phyloP scores from a whole-genome alignment of 2,797 vertebrate species.

The Myiotriccus ornatus region DNA sequence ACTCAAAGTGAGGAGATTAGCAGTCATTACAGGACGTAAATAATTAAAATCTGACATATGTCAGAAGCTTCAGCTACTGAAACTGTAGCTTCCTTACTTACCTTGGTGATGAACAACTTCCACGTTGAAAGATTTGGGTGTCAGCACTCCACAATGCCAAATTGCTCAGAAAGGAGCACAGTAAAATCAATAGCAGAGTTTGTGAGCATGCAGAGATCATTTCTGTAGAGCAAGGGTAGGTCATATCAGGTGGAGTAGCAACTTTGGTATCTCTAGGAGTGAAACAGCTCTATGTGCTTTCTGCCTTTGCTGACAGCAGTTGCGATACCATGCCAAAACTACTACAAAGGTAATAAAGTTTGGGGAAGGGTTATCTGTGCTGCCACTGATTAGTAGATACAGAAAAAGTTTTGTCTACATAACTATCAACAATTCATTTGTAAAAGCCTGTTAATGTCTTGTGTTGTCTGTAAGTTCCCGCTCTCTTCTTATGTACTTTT shows the following conservation, averaged over 20 bases:
- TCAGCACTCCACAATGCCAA: background rate
- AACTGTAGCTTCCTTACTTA: background rate
- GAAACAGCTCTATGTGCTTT: background rate
- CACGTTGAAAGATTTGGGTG: background rate
- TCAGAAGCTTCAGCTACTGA: background rate
- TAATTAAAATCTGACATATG: background rate
- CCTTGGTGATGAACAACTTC: background rate
- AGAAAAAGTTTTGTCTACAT: background rate
- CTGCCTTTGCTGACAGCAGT: background rate
- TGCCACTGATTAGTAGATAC: background rate
- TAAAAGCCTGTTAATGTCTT: background rate
- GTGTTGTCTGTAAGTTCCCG: background rate
- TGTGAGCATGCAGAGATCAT: background rate
- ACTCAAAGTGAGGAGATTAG: background rate
- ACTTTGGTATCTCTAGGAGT: background rate
- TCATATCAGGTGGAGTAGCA: background rate
- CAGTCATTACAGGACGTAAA: background rate
- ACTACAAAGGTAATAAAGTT: background rate
- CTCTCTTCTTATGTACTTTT: background rate
- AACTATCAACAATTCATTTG: background rate
- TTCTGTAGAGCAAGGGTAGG: background rate
- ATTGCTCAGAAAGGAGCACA: background rate
- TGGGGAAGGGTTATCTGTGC: background rate
- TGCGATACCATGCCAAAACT: background rate
- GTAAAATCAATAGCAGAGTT: background rate